Conservation (phyloP, 2,797 vertebrate genomes). For the Pristis pectinata region DNA sequence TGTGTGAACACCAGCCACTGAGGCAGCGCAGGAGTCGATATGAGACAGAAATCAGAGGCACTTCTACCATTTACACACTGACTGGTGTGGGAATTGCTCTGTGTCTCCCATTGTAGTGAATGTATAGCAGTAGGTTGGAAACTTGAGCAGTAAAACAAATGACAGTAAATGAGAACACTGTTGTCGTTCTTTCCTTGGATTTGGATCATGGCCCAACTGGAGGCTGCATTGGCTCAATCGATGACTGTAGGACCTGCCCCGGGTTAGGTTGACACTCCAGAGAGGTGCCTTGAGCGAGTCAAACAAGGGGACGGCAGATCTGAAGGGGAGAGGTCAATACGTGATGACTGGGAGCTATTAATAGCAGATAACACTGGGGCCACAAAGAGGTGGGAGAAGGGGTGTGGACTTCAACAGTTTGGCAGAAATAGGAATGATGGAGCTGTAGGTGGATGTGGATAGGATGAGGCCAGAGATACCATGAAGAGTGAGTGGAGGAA, state of each 20-base stretch:
- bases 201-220: background rate
- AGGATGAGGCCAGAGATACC: too few species aligned
- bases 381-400: too few species aligned
- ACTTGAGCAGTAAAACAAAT: background rate
- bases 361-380: too few species aligned
- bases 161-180: background rate
- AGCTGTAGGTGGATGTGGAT: too few species aligned
- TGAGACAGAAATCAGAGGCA: background rate
- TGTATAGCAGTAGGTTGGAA: background rate
- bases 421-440: too few species aligned
- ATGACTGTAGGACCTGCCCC: background rate
- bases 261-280: too few species aligned
- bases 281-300: too few species aligned
- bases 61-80: background rate
- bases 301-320: too few species aligned
- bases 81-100: background rate
- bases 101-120: background rate
- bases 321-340: too few species aligned
- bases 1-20: background rate
- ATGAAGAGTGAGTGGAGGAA: too few species aligned
- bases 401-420: too few species aligned
- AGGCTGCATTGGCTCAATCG: background rate
- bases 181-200: background rate
- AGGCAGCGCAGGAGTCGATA: background rate
- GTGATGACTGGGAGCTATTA: too few species aligned